A percentile compares a stretch with the other conserved stretches of the same genome.
These are phyloP conservation scores for Clunio marinus DNA, from an alignment of 2,888 invertebrate genomes.

Conservation along the genomic window DNA sequence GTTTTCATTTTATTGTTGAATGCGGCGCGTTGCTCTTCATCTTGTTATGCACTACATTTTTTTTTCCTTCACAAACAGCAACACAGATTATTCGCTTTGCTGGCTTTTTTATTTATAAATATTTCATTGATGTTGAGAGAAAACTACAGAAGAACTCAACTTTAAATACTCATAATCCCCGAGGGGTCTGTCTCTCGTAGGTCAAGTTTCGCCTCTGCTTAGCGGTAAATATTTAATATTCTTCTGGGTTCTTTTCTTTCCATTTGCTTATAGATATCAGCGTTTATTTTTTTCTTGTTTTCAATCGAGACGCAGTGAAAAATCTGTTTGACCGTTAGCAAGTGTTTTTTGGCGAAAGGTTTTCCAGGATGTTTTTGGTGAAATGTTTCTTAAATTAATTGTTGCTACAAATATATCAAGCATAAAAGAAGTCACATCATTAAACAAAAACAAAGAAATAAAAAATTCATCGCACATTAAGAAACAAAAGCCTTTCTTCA, in stretches of 20 bases:
- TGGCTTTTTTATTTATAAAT: slow-evolving; percentile 7
- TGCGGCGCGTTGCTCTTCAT: slow-evolving; percentile 21
- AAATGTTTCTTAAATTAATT: no score
- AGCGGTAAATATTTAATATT: slow-evolving; percentile 19
- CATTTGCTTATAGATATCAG: no score
- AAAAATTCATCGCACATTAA: not conserved
- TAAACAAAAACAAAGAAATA: not conserved
- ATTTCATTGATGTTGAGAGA: slow-evolving; percentile 38
- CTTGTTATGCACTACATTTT: slow-evolving; percentile 13
- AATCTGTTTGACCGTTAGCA: not conserved
- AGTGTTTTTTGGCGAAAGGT: no score
- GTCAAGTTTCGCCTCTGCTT: slow-evolving; percentile 37
- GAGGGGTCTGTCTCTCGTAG: slow-evolving; percentile 34
- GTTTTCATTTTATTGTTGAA: slow-evolving; percentile 34
- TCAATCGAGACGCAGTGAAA: no score
- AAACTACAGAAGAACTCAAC: slow-evolving; percentile 19
- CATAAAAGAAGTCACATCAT: no score
- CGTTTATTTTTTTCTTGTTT: not conserved
- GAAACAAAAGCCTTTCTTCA: not conserved
- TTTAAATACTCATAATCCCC: slow-evolving; percentile 33
- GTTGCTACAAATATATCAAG: no score
- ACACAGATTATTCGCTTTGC: slow-evolving; percentile 30
- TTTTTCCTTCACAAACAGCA: slow-evolving; percentile 10
- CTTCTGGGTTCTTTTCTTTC: not conserved
- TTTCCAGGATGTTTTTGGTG: no score